phyloP scores from a whole-genome alignment of 2,113 vertebrate genomes.

The Stigmatopora nigra region DNA sequence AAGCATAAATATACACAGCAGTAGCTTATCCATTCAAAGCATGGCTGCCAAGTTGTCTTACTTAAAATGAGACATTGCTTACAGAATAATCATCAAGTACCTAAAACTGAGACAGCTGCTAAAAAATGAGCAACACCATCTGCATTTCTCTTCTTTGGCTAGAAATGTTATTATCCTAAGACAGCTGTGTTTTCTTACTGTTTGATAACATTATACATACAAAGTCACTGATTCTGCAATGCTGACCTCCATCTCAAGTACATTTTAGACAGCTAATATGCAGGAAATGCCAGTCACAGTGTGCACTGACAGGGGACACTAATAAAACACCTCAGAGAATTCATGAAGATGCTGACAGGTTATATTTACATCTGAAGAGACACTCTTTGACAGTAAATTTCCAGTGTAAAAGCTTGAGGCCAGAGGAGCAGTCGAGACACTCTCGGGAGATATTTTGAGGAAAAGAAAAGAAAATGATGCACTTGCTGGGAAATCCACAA shows the following conservation, averaged over 20 bases:
- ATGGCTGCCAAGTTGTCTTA: conserved; percentile 26
- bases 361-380: neutral
- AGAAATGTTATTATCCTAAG: conserved; percentile 24
- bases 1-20: conserved; percentile 18
- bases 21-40: conserved; percentile 15
- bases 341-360: neutral
- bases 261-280: neutral
- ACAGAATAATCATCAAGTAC: conserved; percentile 22
- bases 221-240: conserved; percentile 9
- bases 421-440: conserved; percentile 2
- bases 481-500: conserved; percentile 7
- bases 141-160: conserved; percentile 19
- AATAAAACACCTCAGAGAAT: neutral
- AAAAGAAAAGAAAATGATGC: neutral
- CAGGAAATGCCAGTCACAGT: conserved; percentile 1
- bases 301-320: conserved; percentile 3
- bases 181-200: neutral
- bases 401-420: conserved; percentile 17
- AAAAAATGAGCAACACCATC: conserved; percentile 10
- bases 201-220: neutral
- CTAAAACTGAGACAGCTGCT: conserved; percentile 14
- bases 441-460: conserved; percentile 7
- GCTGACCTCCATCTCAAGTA: conserved; percentile 12
- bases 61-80: conserved; percentile 23
- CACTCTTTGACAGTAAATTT: conserved; percentile 17